phyloP scores from a whole-genome alignment of 2,888 invertebrate species.

The Hirtodrosophila histrioides region DNA sequence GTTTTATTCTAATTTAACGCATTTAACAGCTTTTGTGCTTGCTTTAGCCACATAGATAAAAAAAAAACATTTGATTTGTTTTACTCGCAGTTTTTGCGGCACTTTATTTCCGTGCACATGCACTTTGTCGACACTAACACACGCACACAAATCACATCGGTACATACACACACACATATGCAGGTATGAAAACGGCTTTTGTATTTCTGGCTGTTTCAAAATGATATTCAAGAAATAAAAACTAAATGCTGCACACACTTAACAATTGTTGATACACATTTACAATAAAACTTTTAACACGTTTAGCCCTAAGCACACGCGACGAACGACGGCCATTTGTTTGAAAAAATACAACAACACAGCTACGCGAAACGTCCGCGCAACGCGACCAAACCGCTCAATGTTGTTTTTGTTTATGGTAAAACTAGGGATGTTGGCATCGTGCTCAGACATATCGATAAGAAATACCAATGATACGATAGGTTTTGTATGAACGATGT shows the following conservation, averaged over 20 bases:
- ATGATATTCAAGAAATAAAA: conserved; percentile 17
- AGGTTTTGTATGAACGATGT: too few species aligned
- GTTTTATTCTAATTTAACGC: conserved; percentile 28
- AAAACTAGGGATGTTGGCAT: conserved; percentile 43
- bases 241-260: conserved; percentile 5
- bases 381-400: conserved; percentile 46
- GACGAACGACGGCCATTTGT: conserved; percentile 67
- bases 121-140: conserved; percentile 49
- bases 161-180: conserved; percentile 6
- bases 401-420: conserved; percentile 60
- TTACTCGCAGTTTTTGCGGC: conserved; percentile 43
- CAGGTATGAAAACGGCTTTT: conserved; percentile 32
- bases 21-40: conserved; percentile 8
- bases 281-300: conserved; percentile 32
- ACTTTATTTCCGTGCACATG: conserved; percentile 65
- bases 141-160: conserved; percentile 33
- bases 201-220: conserved; percentile 34
- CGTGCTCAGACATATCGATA: conserved; percentile 4
- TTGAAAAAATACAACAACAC: conserved; percentile 48
- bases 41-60: conserved; percentile 4
- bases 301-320: conserved; percentile 37
- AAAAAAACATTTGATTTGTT: conserved; percentile 24
- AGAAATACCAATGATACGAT: too few species aligned
- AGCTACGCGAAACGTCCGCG: conserved; percentile 51
- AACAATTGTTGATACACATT: conserved; percentile 22